These are phyloP conservation scores for Agrochola litura DNA, from an alignment of 2,888 invertebrate genomes.

Conservation along the genomic window DNA sequence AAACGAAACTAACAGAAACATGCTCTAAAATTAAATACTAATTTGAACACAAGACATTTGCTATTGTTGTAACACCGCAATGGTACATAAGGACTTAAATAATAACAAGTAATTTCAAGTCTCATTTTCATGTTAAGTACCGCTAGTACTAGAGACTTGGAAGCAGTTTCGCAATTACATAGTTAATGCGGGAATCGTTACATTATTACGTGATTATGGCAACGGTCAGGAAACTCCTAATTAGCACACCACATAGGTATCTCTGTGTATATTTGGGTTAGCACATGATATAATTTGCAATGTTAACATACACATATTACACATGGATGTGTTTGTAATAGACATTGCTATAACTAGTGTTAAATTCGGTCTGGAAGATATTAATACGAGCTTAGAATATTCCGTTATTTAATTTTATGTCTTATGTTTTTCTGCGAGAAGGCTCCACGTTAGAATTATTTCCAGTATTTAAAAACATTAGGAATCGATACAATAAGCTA, in stretches of 20 bases:
- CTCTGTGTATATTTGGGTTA: neutral
- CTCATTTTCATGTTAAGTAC: slow-evolving; percentile 31
- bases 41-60: slow-evolving; percentile 17
- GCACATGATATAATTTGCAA: slow-evolving; percentile 4
- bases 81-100: slow-evolving; percentile 17
- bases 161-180: slow-evolving; percentile 22
- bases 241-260: slow-evolving; percentile 25
- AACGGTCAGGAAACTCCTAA: slow-evolving; percentile 44
- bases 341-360: neutral
- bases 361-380: neutral
- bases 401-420: too few relatives aligned
- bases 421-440: neutral
- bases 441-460: neutral
- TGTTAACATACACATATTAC: neutral
- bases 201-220: slow-evolving; percentile 41
- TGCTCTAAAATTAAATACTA: neutral
- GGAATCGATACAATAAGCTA: neutral
- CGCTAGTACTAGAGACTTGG: slow-evolving; percentile 28
- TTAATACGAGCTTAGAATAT: neutral
- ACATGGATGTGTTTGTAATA: neutral
- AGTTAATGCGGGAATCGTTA: slow-evolving; percentile 36
- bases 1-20: neutral
- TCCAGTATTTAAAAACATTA: too few relatives aligned
- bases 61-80: slow-evolving; percentile 8
- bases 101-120: slow-evolving; percentile 35